phyloP scores from a whole-genome alignment of 2,113 vertebrate species.

The Labeo catla region DNA sequence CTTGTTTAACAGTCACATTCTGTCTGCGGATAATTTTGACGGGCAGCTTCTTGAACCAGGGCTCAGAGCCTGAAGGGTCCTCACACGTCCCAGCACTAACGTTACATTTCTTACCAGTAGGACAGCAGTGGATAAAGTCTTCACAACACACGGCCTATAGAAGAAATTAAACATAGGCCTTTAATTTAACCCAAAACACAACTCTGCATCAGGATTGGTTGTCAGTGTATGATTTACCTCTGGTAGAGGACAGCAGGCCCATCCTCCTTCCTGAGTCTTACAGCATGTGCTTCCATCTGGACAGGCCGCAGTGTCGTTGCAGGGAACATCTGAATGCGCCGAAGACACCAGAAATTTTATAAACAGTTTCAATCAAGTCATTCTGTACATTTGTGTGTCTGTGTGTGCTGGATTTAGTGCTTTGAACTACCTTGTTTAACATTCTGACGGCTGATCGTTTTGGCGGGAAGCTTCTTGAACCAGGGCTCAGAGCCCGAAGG shows the following conservation, averaged over 20 bases:
- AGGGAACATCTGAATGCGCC: slow-evolving; percentile 39
- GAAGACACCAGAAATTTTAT: no score
- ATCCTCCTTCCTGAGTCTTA: slow-evolving; percentile 12
- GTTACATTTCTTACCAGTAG: slow-evolving; percentile 71
- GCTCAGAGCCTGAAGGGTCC: slow-evolving; percentile 6
- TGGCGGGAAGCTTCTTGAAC: slow-evolving; percentile 62
- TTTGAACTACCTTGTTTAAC: neutral
- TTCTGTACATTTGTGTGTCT: neutral
- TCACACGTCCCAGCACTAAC: slow-evolving; percentile 63
- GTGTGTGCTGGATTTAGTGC: no score
- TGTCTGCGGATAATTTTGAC: slow-evolving; percentile 39
- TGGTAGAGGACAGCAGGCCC: slow-evolving; percentile 64
- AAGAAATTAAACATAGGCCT: no score
- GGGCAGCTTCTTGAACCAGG: slow-evolving; percentile 65
- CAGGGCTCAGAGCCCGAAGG: slow-evolving; percentile 50
- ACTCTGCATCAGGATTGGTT: neutral
- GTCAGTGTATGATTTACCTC: neutral
- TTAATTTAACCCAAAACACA: neutral
- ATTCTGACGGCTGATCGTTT: slow-evolving; percentile 2
- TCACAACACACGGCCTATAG: slow-evolving; percentile 80
- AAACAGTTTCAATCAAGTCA: no score
- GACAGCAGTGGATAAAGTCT: slow-evolving; percentile 78
- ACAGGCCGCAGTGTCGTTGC: slow-evolving; percentile 53
- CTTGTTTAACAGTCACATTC: neutral
- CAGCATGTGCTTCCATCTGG: slow-evolving; percentile 64